These are phyloP conservation scores for Steinernema khuongi DNA, from an alignment of 1,140 invertebrate genomes.

Conservation along the genomic window DNA sequence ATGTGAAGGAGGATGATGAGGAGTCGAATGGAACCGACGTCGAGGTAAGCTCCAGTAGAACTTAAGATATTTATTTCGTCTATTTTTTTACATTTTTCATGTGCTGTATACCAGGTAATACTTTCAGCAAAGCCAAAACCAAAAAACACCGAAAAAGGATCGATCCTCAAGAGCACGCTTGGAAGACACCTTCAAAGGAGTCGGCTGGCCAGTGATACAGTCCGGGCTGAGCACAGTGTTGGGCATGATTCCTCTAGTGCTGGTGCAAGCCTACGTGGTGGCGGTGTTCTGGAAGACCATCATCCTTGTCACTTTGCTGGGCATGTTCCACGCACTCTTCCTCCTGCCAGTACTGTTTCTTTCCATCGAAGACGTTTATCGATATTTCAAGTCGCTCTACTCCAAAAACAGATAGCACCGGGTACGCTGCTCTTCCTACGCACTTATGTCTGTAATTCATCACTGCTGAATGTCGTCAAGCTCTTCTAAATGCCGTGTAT, in stretches of 20 bases:
- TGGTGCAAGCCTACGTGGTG: constrained; percentile 53
- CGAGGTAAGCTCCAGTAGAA: not conserved
- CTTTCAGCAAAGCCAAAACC: constrained; percentile 4
- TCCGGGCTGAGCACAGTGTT: constrained; percentile 44
- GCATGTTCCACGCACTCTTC: constrained; percentile 45
- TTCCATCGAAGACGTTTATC: constrained; percentile 19
- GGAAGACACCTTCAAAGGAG: constrained; percentile 42
- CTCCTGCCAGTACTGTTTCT: constrained; percentile 41
- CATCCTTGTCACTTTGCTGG: constrained; percentile 45
- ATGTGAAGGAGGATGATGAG: constrained; percentile 26
- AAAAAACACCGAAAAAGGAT: constrained; percentile 19
- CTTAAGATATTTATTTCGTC: too few species aligned
- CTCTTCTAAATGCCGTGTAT: not conserved
- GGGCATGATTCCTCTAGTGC: constrained; percentile 53
- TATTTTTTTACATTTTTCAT: too few species aligned
- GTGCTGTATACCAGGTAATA: too few species aligned
- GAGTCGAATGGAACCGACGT: not conserved
- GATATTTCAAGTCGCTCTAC: not conserved
- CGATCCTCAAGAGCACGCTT: constrained; percentile 22
- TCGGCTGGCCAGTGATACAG: constrained; percentile 52
- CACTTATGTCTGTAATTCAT: not conserved
- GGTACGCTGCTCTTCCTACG: not conserved
- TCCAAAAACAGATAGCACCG: not conserved
- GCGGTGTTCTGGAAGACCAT: constrained; percentile 57
- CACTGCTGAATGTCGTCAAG: not conserved